These are phyloP conservation scores for Acleris emargana DNA, from an alignment of 2,888 invertebrate genomes.

Conservation along the genomic window DNA sequence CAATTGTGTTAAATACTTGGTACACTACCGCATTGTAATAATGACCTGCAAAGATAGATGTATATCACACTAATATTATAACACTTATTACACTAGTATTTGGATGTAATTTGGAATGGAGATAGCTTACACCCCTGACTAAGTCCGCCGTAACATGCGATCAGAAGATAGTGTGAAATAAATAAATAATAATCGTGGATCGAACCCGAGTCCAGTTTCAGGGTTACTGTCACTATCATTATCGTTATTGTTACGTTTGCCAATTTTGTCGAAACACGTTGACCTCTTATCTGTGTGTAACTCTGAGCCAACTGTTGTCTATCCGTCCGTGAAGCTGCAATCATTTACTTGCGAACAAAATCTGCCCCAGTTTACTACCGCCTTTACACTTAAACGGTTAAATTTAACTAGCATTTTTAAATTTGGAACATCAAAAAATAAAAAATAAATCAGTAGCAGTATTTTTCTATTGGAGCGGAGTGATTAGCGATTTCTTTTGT, in stretches of 20 bases:
- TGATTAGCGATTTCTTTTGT: slow-evolving; percentile 1
- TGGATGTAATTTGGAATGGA: too few species aligned
- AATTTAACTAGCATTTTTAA: background rate
- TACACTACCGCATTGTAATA: too few species aligned
- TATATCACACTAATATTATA: too few species aligned
- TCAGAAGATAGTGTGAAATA: too few species aligned
- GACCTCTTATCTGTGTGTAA: slow-evolving; percentile 11
- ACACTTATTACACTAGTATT: too few species aligned
- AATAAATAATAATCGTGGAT: too few species aligned
- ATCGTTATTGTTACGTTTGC: background rate
- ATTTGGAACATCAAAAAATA: too few species aligned
- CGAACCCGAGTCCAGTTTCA: too few species aligned
- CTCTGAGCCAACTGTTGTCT: slow-evolving; percentile 48
- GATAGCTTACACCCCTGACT: too few species aligned
- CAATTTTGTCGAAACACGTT: slow-evolving; percentile 2
- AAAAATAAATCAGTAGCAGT: background rate
- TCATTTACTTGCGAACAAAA: slow-evolving; percentile 36
- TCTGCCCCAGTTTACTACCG: slow-evolving; percentile 29
- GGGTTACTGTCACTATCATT: background rate
- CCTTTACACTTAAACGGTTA: slow-evolving; percentile 6
- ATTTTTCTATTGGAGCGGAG: background rate
- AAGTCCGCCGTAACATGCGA: too few species aligned
- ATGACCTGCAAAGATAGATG: too few species aligned
- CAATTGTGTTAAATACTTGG: too few species aligned
- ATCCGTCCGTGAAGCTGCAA: slow-evolving; percentile 51